Base-by-base conservation (phyloP, 2,888 invertebrate species). In the Thyatira batis region DNA sequence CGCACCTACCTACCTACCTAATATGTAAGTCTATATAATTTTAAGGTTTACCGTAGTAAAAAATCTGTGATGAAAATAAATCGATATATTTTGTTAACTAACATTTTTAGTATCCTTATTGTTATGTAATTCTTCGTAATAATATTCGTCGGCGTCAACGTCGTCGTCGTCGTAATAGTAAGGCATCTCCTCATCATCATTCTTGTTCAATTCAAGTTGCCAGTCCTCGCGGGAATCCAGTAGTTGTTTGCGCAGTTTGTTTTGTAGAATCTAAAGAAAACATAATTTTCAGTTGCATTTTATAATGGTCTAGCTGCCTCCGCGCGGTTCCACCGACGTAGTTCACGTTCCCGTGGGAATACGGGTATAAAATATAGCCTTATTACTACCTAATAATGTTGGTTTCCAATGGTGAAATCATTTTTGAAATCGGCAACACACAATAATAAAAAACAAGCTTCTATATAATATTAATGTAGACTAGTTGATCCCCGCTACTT, bases 261-360 rank as follows among this genome's bases (percentile, higher is more conserved):
- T 85, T 60, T 88, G 84, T 28, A 81, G 71, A 17, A 90, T 87
- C 91, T 91, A 71, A 3, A 77, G 80, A 49, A 53, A 49, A 49
- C 52, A 4, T 17, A 17, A 8, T 9, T 1, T 11, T 9, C 1
- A 3, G n/a, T n/a, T n/a, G n/a, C n/a, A n/a, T n/a, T n/a, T n/a
- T n/a, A n/a, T n/a, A n/a, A n/a, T n/a, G n/a, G n/a, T n/a, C n/a
- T n/a, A n/a, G n/a, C n/a, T n/a, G n/a, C n/a, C n/a, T n/a, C n/a
- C n/a, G n/a, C n/a, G n/a, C n/a, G n/a, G n/a, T n/a, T n/a, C n/a
- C n/a, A n/a, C n/a, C n/a, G n/a, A n/a, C n/a, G n/a, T n/a, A n/a
- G n/a, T n/a, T n/a, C n/a, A n/a, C n/a, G n/a, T n/a, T n/a, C n/a
- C n/a, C n/a, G n/a, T n/a, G n/a, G n/a, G n/a, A n/a, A n/a, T n/a